Conservation (phyloP, 2,888 invertebrate genomes). For the Orthosia gothica region DNA sequence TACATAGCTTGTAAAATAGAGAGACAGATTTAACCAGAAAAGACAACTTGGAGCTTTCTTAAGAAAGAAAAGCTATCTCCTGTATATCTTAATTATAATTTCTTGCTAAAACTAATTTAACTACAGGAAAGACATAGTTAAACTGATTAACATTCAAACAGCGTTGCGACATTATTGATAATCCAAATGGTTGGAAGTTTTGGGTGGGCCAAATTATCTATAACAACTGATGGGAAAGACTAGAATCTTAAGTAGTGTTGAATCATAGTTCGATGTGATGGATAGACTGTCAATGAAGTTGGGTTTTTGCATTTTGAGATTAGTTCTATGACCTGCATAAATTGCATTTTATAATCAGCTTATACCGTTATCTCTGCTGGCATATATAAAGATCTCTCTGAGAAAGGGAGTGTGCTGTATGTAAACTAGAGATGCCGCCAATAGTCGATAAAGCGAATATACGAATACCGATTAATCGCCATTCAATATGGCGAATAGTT, state of each 20-base stretch:
- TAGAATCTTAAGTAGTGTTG: constrained; percentile 53
- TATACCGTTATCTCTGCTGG: too few species aligned
- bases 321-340: neutral
- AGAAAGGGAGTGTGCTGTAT: too few species aligned
- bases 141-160: constrained; percentile 55
- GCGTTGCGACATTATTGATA: constrained; percentile 56
- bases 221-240: constrained; percentile 47
- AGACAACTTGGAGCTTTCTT: neutral
- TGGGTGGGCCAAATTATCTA: constrained; percentile 65
- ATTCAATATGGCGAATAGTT: too few species aligned
- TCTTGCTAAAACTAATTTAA: constrained; percentile 42
- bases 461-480: too few species aligned
- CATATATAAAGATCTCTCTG: too few species aligned
- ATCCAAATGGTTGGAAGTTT: constrained; percentile 60
- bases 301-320: neutral
- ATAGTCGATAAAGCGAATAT: too few species aligned
- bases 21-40: neutral
- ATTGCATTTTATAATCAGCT: too few species aligned
- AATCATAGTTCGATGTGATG: neutral
- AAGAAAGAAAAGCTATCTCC: neutral
- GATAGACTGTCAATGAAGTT: constrained; percentile 18
- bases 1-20: too few species aligned
- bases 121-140: constrained; percentile 43
- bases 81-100: constrained; percentile 36
- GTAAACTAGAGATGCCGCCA: too few species aligned